Evolutionary conservation across 92 coral and sea anemone species (phyloP).

Genomic region (Epizoanthus rinbou): DNA sequence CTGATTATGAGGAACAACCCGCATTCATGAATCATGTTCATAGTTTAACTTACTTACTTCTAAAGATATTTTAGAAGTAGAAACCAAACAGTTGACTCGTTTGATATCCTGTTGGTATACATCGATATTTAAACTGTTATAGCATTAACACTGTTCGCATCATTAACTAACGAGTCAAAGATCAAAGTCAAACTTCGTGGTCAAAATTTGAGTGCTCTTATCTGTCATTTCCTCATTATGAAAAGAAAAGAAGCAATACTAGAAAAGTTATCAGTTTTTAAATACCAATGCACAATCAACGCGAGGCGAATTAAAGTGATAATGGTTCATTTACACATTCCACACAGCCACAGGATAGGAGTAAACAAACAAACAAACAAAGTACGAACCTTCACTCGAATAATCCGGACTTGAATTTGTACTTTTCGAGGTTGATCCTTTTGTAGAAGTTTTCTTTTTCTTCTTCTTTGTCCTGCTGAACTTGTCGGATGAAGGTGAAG

Average conservation of each 20-base stretch:
- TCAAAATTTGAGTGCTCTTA: background rate
- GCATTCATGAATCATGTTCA: too few species aligned
- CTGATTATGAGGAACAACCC: too few species aligned
- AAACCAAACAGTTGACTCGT: too few species aligned
- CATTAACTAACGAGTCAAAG: background rate
- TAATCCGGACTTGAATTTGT: conserved; percentile 62
- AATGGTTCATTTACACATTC: background rate
- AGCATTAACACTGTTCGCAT: background rate
- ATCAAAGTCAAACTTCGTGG: background rate
- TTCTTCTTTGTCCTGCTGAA: conserved; percentile 70
- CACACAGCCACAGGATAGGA: conserved; percentile 17
- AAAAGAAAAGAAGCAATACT: background rate
- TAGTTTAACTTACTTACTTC: too few species aligned
- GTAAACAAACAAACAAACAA: conserved; percentile 49
- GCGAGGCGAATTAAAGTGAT: background rate
- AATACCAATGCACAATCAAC: background rate
- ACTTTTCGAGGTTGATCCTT: conserved; percentile 39
- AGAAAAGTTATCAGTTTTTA: background rate
- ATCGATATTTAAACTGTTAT: background rate
- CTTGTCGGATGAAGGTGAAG: conserved; percentile 61
- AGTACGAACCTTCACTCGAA: conserved; percentile 76
- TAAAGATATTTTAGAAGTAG: too few species aligned
- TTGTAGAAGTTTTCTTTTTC: conserved; percentile 62
- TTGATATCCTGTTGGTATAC: background rate
- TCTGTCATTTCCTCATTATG: background rate